phyloP scores from a whole-genome alignment of 2,797 vertebrate genomes.

The Onychomys leucogaster region DNA sequence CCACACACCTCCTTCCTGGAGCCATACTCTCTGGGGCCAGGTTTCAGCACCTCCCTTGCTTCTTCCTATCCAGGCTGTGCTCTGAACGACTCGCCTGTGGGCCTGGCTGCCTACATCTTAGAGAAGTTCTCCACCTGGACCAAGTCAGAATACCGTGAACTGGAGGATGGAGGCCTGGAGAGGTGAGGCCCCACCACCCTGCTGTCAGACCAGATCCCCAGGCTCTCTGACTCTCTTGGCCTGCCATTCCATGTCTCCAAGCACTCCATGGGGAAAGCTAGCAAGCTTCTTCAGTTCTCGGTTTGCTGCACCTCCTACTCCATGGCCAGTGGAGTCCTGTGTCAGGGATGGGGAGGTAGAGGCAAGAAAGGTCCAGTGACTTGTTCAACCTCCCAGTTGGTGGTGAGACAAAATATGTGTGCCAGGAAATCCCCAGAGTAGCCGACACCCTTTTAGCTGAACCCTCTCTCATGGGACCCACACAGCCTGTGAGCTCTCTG shows the following conservation, averaged over 20 bases:
- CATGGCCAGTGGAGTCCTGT: accelerated
- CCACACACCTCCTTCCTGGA: not conserved
- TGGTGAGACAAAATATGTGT: not conserved
- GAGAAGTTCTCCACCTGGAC: conserved; percentile 91
- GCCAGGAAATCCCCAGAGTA: not conserved
- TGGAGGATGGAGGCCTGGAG: conserved; percentile 89
- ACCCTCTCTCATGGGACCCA: no score
- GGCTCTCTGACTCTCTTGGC: not conserved
- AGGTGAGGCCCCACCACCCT: conserved; percentile 69
- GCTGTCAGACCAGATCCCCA: accelerated
- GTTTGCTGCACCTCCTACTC: not conserved
- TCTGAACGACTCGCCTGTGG: conserved; percentile 89
- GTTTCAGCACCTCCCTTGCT: not conserved
- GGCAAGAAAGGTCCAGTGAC: no score
- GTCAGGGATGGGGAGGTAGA: not conserved
- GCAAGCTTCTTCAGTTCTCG: no score
- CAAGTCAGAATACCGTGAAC: conserved; percentile 77
- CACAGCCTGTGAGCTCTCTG: not conserved
- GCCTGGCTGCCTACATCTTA: conserved; percentile 89
- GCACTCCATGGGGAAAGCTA: not conserved
- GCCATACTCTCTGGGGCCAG: not conserved
- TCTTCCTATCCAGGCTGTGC: conserved; percentile 84
- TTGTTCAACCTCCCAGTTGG: not conserved
- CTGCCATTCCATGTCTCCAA: not conserved
- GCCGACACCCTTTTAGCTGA: not conserved